phyloP scores from a whole-genome alignment of 1,140 invertebrate species.

The Oscheius sp. region DNA sequence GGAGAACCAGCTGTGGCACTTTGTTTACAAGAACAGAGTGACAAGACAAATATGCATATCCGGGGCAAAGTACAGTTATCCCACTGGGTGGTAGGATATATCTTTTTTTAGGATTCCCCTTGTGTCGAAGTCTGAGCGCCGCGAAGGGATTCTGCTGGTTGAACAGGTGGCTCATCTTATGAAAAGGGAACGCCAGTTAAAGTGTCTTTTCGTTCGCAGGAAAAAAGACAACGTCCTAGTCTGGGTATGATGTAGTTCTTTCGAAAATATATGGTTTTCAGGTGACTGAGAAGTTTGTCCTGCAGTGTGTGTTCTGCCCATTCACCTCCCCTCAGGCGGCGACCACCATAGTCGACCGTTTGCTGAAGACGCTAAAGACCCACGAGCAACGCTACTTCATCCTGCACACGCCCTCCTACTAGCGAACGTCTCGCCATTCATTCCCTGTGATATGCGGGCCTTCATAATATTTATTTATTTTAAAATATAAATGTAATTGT shows the following conservation, averaged over 20 bases:
- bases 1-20: conserved; percentile 27
- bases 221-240: conserved; percentile 15
- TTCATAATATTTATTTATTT: too few relatives aligned
- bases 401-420: conserved; percentile 24
- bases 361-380: conserved; percentile 30
- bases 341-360: conserved; percentile 13
- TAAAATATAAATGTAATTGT: too few relatives aligned
- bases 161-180: conserved; percentile 11
- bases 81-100: background rate
- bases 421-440: too few relatives aligned
- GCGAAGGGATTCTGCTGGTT: background rate
- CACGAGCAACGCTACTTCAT: conserved; percentile 34
- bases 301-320: conserved; percentile 26
- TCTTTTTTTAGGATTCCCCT: conserved; percentile 21
- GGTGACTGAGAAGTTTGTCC: conserved; percentile 20
- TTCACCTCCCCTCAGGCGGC: conserved; percentile 17
- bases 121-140: conserved; percentile 5
- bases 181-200: conserved; percentile 8
- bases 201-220: conserved; percentile 13
- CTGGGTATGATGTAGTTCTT: conserved; percentile 3
- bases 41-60: conserved; percentile 27
- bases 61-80: conserved; percentile 9
- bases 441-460: too few relatives aligned
- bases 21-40: conserved; percentile 25
- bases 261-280: background rate